Conservation (phyloP, 2,888 invertebrate species). For the Clitarchus hookeri region DNA sequence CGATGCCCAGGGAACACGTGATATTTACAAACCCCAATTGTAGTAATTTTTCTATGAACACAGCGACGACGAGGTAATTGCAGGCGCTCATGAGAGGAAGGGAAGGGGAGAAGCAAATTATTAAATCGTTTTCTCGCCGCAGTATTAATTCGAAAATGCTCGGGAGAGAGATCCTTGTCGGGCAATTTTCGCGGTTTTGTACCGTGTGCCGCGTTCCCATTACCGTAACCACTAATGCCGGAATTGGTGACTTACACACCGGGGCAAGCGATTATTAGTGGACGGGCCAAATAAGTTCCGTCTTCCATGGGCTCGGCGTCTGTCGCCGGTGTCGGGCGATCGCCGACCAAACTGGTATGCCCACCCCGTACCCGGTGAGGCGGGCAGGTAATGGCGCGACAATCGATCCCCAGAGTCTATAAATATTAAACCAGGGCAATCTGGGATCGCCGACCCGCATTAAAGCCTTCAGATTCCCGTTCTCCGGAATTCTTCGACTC, state of each 20-base stretch:
- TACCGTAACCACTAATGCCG: neutral
- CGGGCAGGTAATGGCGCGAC: neutral
- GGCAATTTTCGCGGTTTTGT: conserved; percentile 14
- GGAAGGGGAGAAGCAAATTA: neutral
- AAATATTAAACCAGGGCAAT: neutral
- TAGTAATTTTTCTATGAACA: conserved; percentile 14
- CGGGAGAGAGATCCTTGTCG: neutral
- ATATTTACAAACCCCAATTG: conserved; percentile 14
- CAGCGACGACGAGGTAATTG: neutral
- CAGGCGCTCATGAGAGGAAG: too few species aligned
- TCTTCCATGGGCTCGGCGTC: neutral
- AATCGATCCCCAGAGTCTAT: neutral
- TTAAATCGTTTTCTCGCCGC: conserved; percentile 9
- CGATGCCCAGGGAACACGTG: neutral
- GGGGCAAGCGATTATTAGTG: neutral
- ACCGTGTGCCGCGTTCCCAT: neutral
- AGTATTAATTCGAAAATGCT: neutral
- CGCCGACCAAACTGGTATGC: neutral
- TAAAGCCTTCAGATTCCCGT: neutral
- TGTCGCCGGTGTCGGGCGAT: neutral
- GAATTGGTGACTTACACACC: neutral
- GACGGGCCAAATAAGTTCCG: neutral
- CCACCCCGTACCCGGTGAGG: neutral
- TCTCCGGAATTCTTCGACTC: neutral
- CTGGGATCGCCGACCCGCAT: neutral